These are phyloP conservation scores for Myiopsitta monachus DNA, from an alignment of 2,113 vertebrate species.

Conservation along the genomic window DNA sequence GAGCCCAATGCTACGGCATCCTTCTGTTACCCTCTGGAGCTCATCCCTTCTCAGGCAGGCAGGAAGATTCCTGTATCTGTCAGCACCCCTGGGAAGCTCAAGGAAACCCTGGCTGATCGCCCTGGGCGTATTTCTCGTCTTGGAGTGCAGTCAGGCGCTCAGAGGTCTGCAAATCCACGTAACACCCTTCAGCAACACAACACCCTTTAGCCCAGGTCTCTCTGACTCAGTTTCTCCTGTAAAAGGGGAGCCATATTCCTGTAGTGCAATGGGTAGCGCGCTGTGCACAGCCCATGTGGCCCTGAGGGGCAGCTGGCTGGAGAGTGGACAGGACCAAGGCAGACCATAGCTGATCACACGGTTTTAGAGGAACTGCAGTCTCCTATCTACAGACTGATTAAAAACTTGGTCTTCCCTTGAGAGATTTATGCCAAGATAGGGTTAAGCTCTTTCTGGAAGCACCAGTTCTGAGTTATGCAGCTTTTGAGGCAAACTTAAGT, in stretches of 20 bases:
- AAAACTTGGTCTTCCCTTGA: not conserved
- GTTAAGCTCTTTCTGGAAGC: not conserved
- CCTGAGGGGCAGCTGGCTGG: not conserved
- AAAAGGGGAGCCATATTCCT: not conserved
- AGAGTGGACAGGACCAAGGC: not conserved
- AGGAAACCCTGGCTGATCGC: accelerated
- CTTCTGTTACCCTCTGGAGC: not conserved
- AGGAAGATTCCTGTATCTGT: not conserved
- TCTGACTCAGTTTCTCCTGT: not conserved
- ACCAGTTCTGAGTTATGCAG: not conserved
- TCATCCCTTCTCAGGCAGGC: not conserved
- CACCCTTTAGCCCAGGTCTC: not conserved
- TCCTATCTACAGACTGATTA: not conserved
- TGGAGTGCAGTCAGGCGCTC: not conserved
- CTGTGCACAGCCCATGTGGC: accelerated
- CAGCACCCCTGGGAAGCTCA: accelerated
- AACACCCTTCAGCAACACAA: not conserved
- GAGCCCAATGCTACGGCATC: accelerated
- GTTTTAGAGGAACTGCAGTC: not conserved
- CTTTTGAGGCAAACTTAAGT: not conserved
- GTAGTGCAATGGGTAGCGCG: accelerated
- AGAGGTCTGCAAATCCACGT: not conserved
- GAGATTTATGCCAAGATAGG: not conserved
- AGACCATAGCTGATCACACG: not conserved
- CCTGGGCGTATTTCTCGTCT: not conserved